Conservation (phyloP, 2,888 invertebrate genomes). For the Epirrhoe tristata region DNA sequence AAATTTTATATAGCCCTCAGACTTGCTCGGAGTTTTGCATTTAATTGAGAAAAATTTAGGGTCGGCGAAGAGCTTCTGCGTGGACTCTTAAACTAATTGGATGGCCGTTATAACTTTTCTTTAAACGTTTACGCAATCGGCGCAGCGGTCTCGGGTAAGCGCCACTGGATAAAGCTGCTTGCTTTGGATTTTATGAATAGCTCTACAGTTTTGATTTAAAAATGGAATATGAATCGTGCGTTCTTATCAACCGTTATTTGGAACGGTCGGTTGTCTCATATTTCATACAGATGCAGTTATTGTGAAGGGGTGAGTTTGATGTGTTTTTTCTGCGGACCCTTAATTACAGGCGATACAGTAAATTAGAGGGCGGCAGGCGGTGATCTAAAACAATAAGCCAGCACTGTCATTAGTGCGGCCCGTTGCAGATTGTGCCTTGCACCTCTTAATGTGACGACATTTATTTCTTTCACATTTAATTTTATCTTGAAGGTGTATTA, state of each 20-base stretch:
- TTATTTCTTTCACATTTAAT: conserved; percentile 61
- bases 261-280: conserved; percentile 48
- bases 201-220: conserved; percentile 21
- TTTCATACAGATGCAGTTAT: conserved; percentile 71
- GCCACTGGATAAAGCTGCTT: conserved; percentile 35
- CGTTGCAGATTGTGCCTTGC: conserved; percentile 66
- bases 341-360: conserved; percentile 77
- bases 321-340: conserved; percentile 67
- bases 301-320: conserved; percentile 74
- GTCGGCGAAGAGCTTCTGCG: conserved; percentile 81
- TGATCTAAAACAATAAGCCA: conserved; percentile 82
- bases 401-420: conserved; percentile 71
- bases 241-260: conserved; percentile 57
- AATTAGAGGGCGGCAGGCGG: conserved; percentile 80
- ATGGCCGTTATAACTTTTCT: conserved; percentile 81
- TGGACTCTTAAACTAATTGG: conserved; percentile 83
- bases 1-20: conserved; percentile 82
- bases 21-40: conserved; percentile 80
- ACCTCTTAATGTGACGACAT: conserved; percentile 79
- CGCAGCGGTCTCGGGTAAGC: conserved; percentile 35
- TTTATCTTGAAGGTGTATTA: conserved; percentile 65
- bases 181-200: conserved; percentile 13
- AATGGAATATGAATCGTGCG: conserved; percentile 41
- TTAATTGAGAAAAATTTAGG: conserved; percentile 84
- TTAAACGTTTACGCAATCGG: conserved; percentile 72